phyloP scores from a whole-genome alignment of 2,113 vertebrate genomes.

The Lota lota region DNA sequence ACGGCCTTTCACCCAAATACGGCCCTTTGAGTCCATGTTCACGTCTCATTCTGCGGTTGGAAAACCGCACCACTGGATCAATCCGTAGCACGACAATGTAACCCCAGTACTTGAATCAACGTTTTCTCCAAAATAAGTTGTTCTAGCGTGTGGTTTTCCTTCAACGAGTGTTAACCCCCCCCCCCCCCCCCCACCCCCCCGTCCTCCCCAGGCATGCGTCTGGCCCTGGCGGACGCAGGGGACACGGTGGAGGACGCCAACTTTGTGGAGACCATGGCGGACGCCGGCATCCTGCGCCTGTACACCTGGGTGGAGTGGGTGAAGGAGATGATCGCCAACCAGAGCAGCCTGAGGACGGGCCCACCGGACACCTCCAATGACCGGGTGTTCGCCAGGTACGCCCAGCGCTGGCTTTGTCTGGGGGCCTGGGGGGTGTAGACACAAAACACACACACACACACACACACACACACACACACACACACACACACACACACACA shows the following conservation, averaged over 20 bases:
- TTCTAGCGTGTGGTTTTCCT: no score
- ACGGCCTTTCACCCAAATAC: background rate
- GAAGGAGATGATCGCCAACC: conserved; percentile 94
- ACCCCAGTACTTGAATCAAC: no score
- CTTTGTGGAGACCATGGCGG: conserved; percentile 96
- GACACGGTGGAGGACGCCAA: conserved; percentile 98
- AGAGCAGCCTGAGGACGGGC: conserved; percentile 86
- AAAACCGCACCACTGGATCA: no score
- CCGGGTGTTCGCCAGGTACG: conserved; percentile 89
- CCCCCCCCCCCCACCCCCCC: no score
- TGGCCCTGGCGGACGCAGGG: conserved; percentile 92
- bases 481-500: background rate
- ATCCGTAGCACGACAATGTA: no score
- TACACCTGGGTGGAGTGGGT: conserved; percentile 98
- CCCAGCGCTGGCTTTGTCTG: background rate
- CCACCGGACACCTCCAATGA: conserved; percentile 88
- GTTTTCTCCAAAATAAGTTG: no score
- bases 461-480: background rate
- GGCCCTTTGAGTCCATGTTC: no score
- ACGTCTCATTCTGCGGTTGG: no score
- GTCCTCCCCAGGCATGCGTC: conserved; percentile 86
- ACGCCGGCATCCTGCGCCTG: conserved; percentile 93
- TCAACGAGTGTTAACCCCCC: conserved; percentile 2
- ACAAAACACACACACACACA: background rate
- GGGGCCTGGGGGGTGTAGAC: no score